phyloP scores from a whole-genome alignment of 2,888 invertebrate genomes.

The Diplolepis rosae region DNA sequence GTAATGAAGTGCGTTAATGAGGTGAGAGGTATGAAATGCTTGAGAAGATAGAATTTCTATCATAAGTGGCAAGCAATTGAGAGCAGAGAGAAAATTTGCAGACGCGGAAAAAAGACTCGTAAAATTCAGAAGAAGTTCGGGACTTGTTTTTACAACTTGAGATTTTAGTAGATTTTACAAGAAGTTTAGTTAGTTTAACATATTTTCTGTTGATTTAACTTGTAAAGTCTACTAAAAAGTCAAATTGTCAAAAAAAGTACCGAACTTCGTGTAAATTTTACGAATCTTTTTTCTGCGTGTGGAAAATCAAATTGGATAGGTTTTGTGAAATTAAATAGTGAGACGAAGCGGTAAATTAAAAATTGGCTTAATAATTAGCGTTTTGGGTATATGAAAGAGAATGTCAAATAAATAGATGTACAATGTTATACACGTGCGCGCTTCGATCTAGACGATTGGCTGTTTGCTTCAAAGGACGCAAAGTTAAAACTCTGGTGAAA shows the following conservation, averaged over 20 bases:
- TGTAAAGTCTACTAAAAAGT: neutral
- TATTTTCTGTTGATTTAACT: neutral
- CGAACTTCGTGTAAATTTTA: too few species aligned
- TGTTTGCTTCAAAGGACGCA: neutral
- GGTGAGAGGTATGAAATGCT: too few species aligned
- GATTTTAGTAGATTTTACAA: too few species aligned
- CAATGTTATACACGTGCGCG: slow-evolving; percentile 20
- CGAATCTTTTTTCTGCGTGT: too few species aligned
- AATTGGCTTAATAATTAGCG: slow-evolving; percentile 24
- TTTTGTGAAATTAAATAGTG: neutral
- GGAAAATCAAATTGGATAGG: neutral
- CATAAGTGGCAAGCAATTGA: neutral
- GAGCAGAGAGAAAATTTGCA: neutral
- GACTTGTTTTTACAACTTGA: too few species aligned
- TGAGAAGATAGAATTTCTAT: neutral
- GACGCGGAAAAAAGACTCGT: neutral
- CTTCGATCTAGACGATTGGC: slow-evolving; percentile 24
- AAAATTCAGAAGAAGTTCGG: too few species aligned
- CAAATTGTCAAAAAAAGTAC: too few species aligned
- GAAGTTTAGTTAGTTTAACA: too few species aligned
- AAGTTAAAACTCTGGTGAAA: neutral
- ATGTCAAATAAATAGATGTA: slow-evolving; percentile 33
- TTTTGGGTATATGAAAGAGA: slow-evolving; percentile 16
- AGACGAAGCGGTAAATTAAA: slow-evolving; percentile 25
- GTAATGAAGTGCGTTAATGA: neutral